These are phyloP conservation scores for Ophraella communa DNA, from an alignment of 2,888 invertebrate species.

Conservation along the genomic window DNA sequence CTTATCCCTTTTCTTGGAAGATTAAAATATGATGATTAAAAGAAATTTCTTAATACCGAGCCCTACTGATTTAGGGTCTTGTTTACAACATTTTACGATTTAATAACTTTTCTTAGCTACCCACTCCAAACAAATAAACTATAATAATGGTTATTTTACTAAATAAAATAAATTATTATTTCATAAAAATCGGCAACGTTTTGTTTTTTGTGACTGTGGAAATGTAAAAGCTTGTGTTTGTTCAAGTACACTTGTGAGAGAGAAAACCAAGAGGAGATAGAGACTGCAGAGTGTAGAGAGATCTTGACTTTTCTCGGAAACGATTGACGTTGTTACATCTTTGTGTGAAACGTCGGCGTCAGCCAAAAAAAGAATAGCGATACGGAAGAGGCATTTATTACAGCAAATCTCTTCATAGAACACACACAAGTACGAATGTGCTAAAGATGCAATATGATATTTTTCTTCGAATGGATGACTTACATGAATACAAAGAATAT, in stretches of 20 bases:
- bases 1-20: too few species aligned
- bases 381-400: conserved; percentile 11
- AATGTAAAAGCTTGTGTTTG: neutral
- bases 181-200: neutral
- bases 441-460: neutral
- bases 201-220: neutral
- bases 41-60: too few species aligned
- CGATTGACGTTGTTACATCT: conserved; percentile 14
- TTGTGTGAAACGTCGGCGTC: conserved; percentile 13
- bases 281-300: neutral
- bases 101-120: too few species aligned
- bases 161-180: too few species aligned
- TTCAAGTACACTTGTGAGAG: conserved; percentile 8
- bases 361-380: conserved; percentile 12
- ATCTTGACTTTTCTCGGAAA: conserved; percentile 23
- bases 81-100: too few species aligned
- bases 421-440: neutral
- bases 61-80: too few species aligned
- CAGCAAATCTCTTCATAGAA: conserved; percentile 8
- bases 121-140: too few species aligned
- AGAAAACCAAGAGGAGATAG: neutral
- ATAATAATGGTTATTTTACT: too few species aligned
- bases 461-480: neutral
- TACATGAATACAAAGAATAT: neutral
- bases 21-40: too few species aligned